phyloP scores from a whole-genome alignment of 2,797 vertebrate genomes.

The Platalea minor region DNA sequence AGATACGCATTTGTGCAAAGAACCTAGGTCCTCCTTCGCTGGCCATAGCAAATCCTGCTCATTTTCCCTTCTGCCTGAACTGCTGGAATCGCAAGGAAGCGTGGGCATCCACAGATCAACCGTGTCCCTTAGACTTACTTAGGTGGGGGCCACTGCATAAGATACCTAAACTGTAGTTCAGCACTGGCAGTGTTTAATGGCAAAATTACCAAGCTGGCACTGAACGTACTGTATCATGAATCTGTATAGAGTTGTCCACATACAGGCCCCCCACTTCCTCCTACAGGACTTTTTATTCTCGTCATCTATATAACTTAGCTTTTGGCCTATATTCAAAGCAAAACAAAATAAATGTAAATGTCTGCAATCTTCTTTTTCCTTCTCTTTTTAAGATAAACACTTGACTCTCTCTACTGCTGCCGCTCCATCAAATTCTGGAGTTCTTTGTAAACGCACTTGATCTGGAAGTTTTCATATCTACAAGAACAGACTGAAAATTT shows the following conservation, averaged over 20 bases:
- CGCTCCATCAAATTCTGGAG: neutral
- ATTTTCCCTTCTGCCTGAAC: neutral
- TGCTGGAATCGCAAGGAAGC: neutral
- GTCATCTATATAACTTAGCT: neutral
- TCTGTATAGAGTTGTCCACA: neutral
- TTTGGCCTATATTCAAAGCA: neutral
- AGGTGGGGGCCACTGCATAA: neutral
- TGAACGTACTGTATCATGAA: neutral
- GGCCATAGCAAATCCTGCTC: fast-evolving
- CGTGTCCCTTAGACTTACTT: neutral
- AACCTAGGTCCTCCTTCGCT: neutral
- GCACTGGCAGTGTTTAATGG: neutral
- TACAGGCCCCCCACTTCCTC: neutral
- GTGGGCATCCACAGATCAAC: neutral
- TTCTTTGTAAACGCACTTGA: neutral
- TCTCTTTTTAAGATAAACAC: neutral
- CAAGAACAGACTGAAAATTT: neutral
- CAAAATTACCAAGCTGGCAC: neutral
- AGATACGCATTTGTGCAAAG: neutral
- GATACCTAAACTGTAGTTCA: neutral
- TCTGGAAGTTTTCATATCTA: neutral
- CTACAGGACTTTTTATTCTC: neutral
- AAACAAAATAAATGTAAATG: neutral
- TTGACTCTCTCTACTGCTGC: neutral
- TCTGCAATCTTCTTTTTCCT: neutral